phyloP scores from a whole-genome alignment of 2,888 invertebrate species.

The Ormia ochracea region DNA sequence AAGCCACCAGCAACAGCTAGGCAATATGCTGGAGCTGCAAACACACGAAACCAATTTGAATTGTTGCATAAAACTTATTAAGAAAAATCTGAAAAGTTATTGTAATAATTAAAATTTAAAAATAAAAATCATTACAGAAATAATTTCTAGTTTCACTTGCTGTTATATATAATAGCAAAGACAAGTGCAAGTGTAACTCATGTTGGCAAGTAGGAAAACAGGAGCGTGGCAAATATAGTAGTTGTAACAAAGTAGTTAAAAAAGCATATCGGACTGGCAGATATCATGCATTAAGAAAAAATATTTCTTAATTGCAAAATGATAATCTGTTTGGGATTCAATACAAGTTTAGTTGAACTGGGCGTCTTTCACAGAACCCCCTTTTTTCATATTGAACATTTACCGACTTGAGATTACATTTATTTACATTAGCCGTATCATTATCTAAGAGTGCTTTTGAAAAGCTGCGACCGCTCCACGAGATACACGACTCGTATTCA shows the following conservation, averaged over 20 bases:
- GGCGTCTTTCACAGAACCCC: too few relatives aligned
- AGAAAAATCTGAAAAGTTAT: conserved; percentile 15
- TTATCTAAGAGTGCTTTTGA: too few relatives aligned
- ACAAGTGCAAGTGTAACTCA: neutral
- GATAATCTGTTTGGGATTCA: too few relatives aligned
- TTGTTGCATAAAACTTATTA: conserved; percentile 25
- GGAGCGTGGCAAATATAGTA: neutral
- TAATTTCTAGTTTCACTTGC: conserved; percentile 5
- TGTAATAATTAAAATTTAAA: conserved; percentile 44
- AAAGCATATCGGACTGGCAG: too few relatives aligned
- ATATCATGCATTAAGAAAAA: too few relatives aligned
- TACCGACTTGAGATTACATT: too few relatives aligned
- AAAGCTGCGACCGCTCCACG: too few relatives aligned
- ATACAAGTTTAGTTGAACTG: too few relatives aligned
- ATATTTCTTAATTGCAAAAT: too few relatives aligned
- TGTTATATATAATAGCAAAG: neutral
- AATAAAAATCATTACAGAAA: neutral
- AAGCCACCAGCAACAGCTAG: neutral
- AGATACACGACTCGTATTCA: conserved; percentile 13
- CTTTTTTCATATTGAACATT: too few relatives aligned
- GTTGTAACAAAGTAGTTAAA: too few relatives aligned
- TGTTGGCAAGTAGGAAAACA: neutral
- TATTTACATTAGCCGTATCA: too few relatives aligned
- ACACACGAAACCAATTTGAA: neutral
- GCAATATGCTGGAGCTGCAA: neutral